Base-by-base conservation (phyloP, 2,113 vertebrate species). In the Galbula dea region DNA sequence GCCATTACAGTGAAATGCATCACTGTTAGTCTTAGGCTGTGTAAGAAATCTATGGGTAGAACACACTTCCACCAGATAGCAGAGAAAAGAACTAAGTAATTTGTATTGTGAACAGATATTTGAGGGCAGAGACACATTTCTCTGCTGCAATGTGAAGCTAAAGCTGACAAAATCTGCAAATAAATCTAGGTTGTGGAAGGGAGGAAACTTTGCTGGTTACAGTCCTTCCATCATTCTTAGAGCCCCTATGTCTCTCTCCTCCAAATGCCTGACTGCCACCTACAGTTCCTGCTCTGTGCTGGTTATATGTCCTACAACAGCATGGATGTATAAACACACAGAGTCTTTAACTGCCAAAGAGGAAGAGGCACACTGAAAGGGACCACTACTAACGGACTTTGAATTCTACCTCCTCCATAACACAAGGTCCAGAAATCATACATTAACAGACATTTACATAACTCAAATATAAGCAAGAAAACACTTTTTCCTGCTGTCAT, bases 251-350 rank as follows among this genome's bases (percentile, higher is more conserved):
- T 39, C 49, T 77, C 30, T 51, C 34, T 83, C 77, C 82, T 91
- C 82, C 82, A 84, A 86, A 41, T 7, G 37, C 54, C 93, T 48
- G 90, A 84, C 78, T 93, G 91, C 66, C 88, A 93, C 85, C 82
- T 84, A 52, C 75, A 90, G 79, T 82, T 37, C 37, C 91, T 63
- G 13, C 43, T 58, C 43, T 26, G 43, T 24, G 83, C 77, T 75
- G 85, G 19, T 48, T 8, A 29, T 41, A 9, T 5, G 29, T 26
- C 69, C 71, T 54, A 7, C 0, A 0, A n/a, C 1, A 51, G 52
- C 37, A 59, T 0, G 3, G 3, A 58, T 32, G 9, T 9, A 4
- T 13, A 65, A n/a, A 32, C 55, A 34, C 5, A 39, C 10, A 22
- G 1, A 16, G 41, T 3, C 48, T 26, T 21, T 17, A 51, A 13